Evolutionary conservation across 2,113 vertebrate genomes (phyloP).

Genomic region (Thamnaconus septentrionalis): DNA sequence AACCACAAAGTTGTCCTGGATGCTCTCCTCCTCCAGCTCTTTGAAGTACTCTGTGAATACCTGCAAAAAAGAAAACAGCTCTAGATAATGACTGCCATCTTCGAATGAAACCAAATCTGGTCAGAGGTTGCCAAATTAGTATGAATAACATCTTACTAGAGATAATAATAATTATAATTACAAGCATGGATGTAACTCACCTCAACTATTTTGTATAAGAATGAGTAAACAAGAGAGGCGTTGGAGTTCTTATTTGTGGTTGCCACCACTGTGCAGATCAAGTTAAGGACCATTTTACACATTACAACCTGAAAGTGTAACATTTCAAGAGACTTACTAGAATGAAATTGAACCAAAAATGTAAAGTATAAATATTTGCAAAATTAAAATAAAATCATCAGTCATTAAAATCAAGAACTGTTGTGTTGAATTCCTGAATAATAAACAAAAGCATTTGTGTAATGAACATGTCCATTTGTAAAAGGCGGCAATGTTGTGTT

Average conservation of each 20-base stretch:
- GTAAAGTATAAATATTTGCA: too few relatives aligned
- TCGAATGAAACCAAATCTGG: too few relatives aligned
- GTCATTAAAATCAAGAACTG: too few relatives aligned
- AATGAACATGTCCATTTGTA: background rate
- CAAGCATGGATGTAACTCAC: slow-evolving; percentile 65
- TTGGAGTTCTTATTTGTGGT: slow-evolving; percentile 91
- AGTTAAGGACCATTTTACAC: slow-evolving; percentile 72
- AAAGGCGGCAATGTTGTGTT: too few relatives aligned
- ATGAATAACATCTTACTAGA: too few relatives aligned
- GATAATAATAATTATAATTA: too few relatives aligned
- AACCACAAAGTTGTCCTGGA: slow-evolving; percentile 94
- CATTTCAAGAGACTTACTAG: too few relatives aligned
- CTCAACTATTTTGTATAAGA: slow-evolving; percentile 93
- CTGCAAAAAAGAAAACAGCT: slow-evolving; percentile 56
- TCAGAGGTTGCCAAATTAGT: too few relatives aligned
- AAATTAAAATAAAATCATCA: too few relatives aligned
- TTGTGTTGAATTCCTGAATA: too few relatives aligned
- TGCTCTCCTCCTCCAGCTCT: slow-evolving; percentile 95
- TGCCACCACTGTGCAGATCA: slow-evolving; percentile 82
- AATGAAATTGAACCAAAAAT: too few relatives aligned
- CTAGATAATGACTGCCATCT: too few relatives aligned
- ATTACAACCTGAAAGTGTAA: background rate
- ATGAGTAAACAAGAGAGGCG: slow-evolving; percentile 87
- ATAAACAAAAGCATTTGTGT: background rate
- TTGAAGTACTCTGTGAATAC: slow-evolving; percentile 95